Evolutionary conservation across 2,797 vertebrate genomes (phyloP), one percentile per base, ranked within the genome.

Genomic region (Trachops cirrhosus): DNA sequence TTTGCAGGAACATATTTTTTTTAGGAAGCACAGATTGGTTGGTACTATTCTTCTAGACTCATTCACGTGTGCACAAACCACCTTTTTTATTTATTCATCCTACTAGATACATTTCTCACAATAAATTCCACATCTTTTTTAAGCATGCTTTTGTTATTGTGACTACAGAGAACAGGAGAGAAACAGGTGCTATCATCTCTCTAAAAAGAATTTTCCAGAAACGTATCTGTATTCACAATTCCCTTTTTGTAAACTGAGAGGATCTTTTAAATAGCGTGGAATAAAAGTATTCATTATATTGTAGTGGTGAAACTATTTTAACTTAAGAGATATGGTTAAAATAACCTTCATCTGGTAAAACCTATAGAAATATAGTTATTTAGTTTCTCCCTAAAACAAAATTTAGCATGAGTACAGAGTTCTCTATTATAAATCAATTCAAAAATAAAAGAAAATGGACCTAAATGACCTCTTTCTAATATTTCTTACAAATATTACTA

Each of bases 121-220:
- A 59, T 71, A 78, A 86, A 52, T 9, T 84, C 93, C 74, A 86
- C 6, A 52, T 26, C 4, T 86, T 74, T 96, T 95, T 29, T 86
- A 96, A 74, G 39, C 68, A 91, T 70, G 4, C 9, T 67, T 97
- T 91, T 86, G 48, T 83, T 88, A 39, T 64, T 91, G 44, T 90
- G 84, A 73, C 54, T 82, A 67, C 29, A 92, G 46, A 92, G 9
- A 68, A 91, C 71, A 22, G 46, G 6, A 11, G 9, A 92, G 50
- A 96, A 95, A 83, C 70, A 80, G 73, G 87, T 96, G 89, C 46
- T 86, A 37, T 32, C 2, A 0, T 89, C 39, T 41, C 39, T 89
- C 18, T 89, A 80, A 80, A 94, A 54, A 95, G 24, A 93, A 94
- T 77, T 88, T 95, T 96, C 73, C 91, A 96, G 89, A 96, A 95